Conservation (phyloP, 2,113 vertebrate species). For the Rhinoptilus africanus region DNA sequence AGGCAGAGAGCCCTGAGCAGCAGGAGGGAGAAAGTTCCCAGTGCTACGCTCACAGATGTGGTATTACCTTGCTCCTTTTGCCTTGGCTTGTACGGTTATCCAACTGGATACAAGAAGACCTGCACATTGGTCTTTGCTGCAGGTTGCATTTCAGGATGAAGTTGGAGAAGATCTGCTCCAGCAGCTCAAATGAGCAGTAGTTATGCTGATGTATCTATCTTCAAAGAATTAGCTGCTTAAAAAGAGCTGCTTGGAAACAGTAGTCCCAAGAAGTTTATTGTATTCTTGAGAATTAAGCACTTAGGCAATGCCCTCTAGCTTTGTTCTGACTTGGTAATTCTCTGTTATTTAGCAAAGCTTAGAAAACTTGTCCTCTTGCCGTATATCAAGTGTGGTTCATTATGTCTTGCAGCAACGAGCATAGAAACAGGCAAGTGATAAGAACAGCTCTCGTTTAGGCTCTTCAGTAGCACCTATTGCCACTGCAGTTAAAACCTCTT, state of each 20-base stretch:
- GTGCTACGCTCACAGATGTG: neutral
- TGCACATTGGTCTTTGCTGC: neutral
- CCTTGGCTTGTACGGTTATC: neutral
- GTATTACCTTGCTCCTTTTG: neutral
- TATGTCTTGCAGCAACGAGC: neutral
- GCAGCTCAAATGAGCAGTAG: neutral
- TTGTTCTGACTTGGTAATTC: neutral
- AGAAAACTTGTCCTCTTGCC: neutral
- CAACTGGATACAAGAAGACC: neutral
- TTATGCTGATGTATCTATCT: neutral
- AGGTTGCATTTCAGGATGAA: neutral
- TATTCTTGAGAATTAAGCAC: neutral
- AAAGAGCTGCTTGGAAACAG: neutral
- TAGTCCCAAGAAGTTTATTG: neutral
- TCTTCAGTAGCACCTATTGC: neutral
- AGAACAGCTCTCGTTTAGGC: neutral
- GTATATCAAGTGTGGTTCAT: neutral
- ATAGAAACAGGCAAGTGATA: neutral
- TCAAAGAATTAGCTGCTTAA: neutral
- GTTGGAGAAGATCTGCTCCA: neutral
- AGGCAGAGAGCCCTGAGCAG: neutral
- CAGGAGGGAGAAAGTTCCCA: neutral
- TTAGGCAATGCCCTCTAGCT: neutral
- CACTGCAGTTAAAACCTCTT: neutral
- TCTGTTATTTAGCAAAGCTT: slow-evolving; percentile 2